These are phyloP conservation scores for Actinia equina DNA, from an alignment of 64 coral and sea anemone species.

Conservation along the genomic window DNA sequence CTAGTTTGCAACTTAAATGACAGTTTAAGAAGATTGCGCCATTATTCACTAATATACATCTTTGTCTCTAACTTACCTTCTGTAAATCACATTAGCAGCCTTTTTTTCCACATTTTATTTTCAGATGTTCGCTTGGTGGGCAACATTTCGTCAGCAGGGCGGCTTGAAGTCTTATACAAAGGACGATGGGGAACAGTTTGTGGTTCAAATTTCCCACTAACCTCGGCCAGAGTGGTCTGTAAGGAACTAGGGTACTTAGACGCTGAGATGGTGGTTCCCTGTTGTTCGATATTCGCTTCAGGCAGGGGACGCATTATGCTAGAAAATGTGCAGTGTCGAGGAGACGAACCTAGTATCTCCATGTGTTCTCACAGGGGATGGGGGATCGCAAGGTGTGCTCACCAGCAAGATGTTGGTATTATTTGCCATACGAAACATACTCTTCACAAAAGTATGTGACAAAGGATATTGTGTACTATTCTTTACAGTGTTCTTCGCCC, in stretches of 20 bases:
- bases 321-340: constrained; percentile 46
- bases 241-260: constrained; percentile 38
- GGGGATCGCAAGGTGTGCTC: constrained; percentile 45
- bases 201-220: constrained; percentile 30
- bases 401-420: constrained; percentile 39
- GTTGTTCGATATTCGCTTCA: constrained; percentile 18
- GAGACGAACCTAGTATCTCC: constrained; percentile 38
- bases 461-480: no score
- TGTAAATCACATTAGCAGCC: no score
- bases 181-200: constrained; percentile 71
- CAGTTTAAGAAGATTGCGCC: no score
- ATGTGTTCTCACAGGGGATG: constrained; percentile 61
- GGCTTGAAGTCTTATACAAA: constrained; percentile 25
- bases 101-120: background rate
- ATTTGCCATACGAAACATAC: constrained; percentile 12
- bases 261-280: constrained; percentile 22
- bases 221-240: constrained; percentile 57
- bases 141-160: constrained; percentile 11
- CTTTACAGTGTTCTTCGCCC: no score
- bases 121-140: constrained; percentile 10
- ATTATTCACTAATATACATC: no score
- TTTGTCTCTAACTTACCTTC: background rate
- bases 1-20: no score
- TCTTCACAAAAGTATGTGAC: background rate
- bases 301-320: constrained; percentile 51